Conservation (phyloP, 2,797 vertebrate genomes). For the Mastacembelus armatus region DNA sequence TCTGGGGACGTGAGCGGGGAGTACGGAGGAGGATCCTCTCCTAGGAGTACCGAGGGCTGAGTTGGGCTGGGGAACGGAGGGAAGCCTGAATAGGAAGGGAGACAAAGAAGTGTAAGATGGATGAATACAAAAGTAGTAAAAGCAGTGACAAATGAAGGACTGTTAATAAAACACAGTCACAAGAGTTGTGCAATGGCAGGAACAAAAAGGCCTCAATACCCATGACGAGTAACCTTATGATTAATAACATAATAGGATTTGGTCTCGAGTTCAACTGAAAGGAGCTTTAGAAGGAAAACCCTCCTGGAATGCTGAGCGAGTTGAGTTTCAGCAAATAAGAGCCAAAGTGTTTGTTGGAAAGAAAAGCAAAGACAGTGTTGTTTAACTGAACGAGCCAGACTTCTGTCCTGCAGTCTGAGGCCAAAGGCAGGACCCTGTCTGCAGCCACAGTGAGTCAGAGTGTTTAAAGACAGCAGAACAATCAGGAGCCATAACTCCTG, state of each 20-base stretch:
- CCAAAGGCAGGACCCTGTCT: neutral
- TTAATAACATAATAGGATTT: slow-evolving; percentile 83
- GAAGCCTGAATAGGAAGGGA: slow-evolving; percentile 77
- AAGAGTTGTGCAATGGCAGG: slow-evolving; percentile 43
- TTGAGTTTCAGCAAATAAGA: slow-evolving; percentile 35
- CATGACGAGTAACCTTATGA: slow-evolving; percentile 61
- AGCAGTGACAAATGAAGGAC: slow-evolving; percentile 21
- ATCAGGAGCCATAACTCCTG: slow-evolving; percentile 7
- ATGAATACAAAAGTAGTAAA: neutral
- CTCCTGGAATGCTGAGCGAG: slow-evolving; percentile 70
- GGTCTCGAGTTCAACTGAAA: slow-evolving; percentile 75
- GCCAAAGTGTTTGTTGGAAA: slow-evolving; percentile 17
- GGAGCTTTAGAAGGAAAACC: slow-evolving; percentile 75
- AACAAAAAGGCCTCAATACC: slow-evolving; percentile 46
- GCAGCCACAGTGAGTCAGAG: neutral
- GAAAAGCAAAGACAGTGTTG: neutral
- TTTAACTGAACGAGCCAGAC: neutral
- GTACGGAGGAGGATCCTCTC: slow-evolving; percentile 92
- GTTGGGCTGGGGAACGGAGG: slow-evolving; percentile 86
- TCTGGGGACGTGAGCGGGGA: slow-evolving; percentile 92
- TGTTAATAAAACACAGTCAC: slow-evolving; percentile 32
- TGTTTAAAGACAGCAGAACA: neutral
- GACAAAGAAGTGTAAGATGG: neutral
- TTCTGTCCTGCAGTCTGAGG: slow-evolving; percentile 16
- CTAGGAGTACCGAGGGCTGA: slow-evolving; percentile 88